Percentiles rank a stretch among this genome's conserved stretches.
phyloP scores from a whole-genome alignment of 2,888 invertebrate species.

The Scelioninae gen. 1 region DNA sequence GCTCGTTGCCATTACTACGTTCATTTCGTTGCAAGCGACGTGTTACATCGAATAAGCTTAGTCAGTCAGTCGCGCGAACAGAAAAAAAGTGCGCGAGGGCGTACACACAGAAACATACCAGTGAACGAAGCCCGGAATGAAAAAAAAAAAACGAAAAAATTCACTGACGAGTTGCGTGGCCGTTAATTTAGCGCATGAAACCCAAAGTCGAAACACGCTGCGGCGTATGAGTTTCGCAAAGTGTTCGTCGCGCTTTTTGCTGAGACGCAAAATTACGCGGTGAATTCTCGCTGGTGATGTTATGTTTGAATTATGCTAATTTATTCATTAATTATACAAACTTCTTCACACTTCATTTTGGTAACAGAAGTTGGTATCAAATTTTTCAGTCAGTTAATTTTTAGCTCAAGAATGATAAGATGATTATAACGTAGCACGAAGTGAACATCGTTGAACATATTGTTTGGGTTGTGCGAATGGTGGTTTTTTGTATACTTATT shows the following conservation, averaged over 20 bases:
- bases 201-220: conserved; percentile 52
- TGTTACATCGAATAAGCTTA: conserved; percentile 64
- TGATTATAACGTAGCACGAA: conserved; percentile 39
- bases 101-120: conserved; percentile 11
- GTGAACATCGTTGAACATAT: conserved; percentile 11
- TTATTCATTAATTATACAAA: conserved; percentile 65
- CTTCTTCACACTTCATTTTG: conserved; percentile 68
- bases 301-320: conserved; percentile 63
- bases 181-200: conserved; percentile 61
- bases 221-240: conserved; percentile 44
- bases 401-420: conserved; percentile 47
- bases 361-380: conserved; percentile 53
- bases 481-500: background rate
- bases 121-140: background rate
- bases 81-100: conserved; percentile 18
- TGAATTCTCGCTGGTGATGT: conserved; percentile 38
- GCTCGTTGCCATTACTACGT: conserved; percentile 61
- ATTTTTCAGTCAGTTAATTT: conserved; percentile 26
- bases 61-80: conserved; percentile 43
- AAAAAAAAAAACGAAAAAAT: conserved; percentile 18
- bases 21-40: conserved; percentile 64
- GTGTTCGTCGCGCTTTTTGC: conserved; percentile 53
- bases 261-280: conserved; percentile 44
- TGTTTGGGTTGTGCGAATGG: too few species aligned
- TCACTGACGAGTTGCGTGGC: conserved; percentile 38